Conservation (phyloP, 2,113 vertebrate genomes). For the Paedocypris sp. region DNA sequence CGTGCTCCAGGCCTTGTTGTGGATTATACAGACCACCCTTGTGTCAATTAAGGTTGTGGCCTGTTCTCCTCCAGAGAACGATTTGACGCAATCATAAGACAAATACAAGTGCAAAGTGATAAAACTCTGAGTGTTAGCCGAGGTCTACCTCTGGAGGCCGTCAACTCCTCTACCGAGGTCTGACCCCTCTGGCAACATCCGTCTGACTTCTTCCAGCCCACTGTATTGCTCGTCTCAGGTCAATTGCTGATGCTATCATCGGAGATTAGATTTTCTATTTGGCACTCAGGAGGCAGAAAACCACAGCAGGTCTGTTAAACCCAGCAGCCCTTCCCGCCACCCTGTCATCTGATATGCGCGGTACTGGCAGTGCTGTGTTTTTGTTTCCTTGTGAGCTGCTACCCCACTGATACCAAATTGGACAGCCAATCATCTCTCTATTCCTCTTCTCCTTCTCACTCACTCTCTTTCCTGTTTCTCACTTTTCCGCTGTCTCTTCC, state of each 20-base stretch:
- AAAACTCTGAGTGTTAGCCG: neutral
- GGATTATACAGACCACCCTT: conserved; percentile 13
- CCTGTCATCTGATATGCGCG: conserved; percentile 39
- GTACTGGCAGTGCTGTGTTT: conserved; percentile 42
- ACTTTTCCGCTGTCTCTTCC: neutral
- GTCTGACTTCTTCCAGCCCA: conserved; percentile 1
- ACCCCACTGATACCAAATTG: conserved; percentile 42
- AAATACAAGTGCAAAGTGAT: conserved; percentile 13
- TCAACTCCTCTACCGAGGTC: conserved; percentile 17
- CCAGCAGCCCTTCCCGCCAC: neutral
- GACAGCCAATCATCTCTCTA: conserved; percentile 4
- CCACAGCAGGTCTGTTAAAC: conserved; percentile 12
- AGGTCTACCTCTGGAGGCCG: conserved; percentile 24
- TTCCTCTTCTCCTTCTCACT: neutral
- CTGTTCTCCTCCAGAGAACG: conserved; percentile 12
- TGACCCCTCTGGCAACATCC: conserved; percentile 12
- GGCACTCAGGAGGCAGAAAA: conserved; percentile 15
- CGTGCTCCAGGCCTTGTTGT: conserved; percentile 14
- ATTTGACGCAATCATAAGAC: conserved; percentile 17
- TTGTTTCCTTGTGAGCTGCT: conserved; percentile 48
- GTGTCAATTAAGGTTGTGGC: conserved; percentile 18
- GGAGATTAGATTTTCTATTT: conserved; percentile 28
- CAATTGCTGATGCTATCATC: conserved; percentile 21
- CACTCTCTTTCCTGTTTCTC: neutral
- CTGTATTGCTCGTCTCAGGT: conserved; percentile 16